Base-by-base conservation (phyloP, 1,140 invertebrate species). In the Probaryconus sp. region DNA sequence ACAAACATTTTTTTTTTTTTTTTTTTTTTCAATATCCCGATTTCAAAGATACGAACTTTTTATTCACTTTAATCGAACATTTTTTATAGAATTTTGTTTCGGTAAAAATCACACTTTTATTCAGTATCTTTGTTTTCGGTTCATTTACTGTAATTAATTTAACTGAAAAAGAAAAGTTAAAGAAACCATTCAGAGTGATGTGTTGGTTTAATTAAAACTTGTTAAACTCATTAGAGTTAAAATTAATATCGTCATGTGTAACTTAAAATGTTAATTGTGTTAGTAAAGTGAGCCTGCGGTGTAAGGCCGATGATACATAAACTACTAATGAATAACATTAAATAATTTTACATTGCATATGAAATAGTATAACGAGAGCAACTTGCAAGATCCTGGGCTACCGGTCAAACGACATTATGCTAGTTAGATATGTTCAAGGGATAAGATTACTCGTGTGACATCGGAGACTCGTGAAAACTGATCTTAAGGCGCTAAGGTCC, bases 391-490 rank as follows among this genome's bases (percentile, higher is more conserved):
- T 69, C 73, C 80, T 50, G 73, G 45, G 78, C 74, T 82, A 81
- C 81, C 78, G 78, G 82, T 83, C 79, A 71, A 71, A 64, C 76
- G 72, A 79, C 80, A 76, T 78, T 80, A 77, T 76, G 79, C 60
- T 71, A 75, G 71, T 78, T 78, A 73, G 78, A 82, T 78, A 77
- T 78, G 74, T 70, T 65, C 51, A 53, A 43, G 24, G 77, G 78
- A 83, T 84, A 82, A 78, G 76, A 83, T 83, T 83, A 82, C 80
- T 82, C 78, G 73, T 20, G 69, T 75, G 81, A 80, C 79, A 84
- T 71, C 79, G 77, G 82, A 83, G 78, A 83, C 82, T 83, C 77
- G 81, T 82, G 81, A 81, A 83, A 84, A 83, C 79, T 71, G 76
- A 83, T 76, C 69, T 77, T 77, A 76, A 82, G 79, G 65, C 67